Conservation (phyloP, 2,888 invertebrate genomes). For the Julus scandinavius region DNA sequence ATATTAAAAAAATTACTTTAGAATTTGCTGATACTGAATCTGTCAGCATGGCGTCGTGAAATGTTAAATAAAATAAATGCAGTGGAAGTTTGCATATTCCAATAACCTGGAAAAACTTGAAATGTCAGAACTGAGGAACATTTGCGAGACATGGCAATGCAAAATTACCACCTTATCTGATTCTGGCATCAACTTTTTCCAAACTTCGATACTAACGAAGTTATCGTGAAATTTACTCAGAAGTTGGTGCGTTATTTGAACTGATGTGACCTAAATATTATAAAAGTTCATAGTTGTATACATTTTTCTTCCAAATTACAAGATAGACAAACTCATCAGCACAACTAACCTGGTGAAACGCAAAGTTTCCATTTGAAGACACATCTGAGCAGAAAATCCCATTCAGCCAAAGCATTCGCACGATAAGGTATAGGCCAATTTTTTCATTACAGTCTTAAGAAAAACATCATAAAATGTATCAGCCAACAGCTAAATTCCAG, state of each 20-base stretch:
- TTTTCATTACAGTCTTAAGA: not conserved
- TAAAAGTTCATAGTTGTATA: no score
- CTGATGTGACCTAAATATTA: not conserved
- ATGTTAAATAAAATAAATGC: constrained; percentile 10
- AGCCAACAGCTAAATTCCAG: no score
- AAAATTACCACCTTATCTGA: not conserved
- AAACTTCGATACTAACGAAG: constrained; percentile 16
- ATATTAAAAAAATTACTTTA: no score
- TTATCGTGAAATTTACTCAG: not conserved
- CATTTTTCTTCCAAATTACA: no score
- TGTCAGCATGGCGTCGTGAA: not conserved
- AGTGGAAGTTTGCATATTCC: not conserved
- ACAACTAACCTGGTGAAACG: not conserved
- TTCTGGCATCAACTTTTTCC: not conserved
- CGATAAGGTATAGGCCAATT: not conserved
- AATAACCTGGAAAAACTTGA: not conserved
- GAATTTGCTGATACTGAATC: not conserved
- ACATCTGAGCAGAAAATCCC: not conserved
- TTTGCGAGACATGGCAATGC: no score
- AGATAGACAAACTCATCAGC: not conserved
- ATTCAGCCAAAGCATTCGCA: not conserved
- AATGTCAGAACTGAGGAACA: no score
- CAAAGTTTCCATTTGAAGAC: constrained; percentile 3
- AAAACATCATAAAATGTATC: not conserved
- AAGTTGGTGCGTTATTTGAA: not conserved